Evolutionary conservation across 23 tunicate genomes (phyloP).

Genomic region (Ciona savignyi): DNA sequence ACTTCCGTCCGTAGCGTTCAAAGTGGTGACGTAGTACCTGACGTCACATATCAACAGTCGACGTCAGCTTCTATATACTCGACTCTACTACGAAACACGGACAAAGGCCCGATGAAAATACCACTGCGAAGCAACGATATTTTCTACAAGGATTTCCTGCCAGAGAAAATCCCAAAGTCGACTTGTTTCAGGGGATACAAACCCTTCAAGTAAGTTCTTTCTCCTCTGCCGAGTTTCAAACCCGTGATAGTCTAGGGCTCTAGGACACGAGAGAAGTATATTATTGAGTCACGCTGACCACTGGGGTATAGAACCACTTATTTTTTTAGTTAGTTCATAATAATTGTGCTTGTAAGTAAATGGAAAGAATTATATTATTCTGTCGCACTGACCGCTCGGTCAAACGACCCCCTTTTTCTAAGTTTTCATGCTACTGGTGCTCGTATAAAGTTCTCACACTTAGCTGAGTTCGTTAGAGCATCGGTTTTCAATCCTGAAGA

Average conservation of each 20-base stretch:
- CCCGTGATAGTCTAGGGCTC: no score
- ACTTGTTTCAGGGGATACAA: constrained; percentile 10
- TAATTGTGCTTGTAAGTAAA: no score
- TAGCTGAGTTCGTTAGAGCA: background rate
- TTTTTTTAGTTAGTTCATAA: no score
- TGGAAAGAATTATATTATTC: no score
- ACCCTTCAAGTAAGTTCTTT: background rate
- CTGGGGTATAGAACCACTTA: no score
- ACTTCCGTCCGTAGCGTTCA: background rate
- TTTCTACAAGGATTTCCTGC: constrained; percentile 33
- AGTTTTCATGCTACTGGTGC: background rate
- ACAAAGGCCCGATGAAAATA: constrained; percentile 13
- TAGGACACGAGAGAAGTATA: no score
- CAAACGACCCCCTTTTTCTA: no score
- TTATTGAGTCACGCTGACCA: no score
- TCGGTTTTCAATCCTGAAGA: no score
- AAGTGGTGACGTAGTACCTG: constrained; percentile 2
- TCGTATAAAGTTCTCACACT: background rate
- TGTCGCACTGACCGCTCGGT: no score
- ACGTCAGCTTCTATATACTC: constrained; percentile 21
- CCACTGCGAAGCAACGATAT: constrained; percentile 7
- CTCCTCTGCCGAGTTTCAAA: background rate
- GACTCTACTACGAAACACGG: constrained; percentile 26
- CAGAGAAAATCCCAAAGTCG: background rate
- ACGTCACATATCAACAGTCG: constrained; percentile 1